Conservation (phyloP, 1,140 invertebrate genomes). For the Drosophila orosa region DNA sequence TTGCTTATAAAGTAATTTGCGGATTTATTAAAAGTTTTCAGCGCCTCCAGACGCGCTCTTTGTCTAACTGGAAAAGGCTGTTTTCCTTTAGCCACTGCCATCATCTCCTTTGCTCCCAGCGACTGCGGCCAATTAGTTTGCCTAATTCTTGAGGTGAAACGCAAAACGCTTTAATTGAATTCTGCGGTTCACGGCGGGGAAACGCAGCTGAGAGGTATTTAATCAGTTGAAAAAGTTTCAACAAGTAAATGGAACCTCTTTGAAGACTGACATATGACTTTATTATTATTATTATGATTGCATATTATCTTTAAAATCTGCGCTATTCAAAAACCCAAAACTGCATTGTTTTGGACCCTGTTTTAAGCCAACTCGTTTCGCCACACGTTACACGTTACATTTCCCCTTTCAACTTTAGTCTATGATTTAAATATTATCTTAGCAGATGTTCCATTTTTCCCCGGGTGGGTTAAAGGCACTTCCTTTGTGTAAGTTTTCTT, state of each 20-base stretch:
- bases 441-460: conserved; percentile 27
- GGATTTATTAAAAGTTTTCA: conserved; percentile 76
- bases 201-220: conserved; percentile 5
- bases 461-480: conserved; percentile 14
- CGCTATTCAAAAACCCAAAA: background rate
- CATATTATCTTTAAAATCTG: background rate
- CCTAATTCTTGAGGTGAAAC: conserved; percentile 71
- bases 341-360: background rate
- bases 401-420: background rate
- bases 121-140: conserved; percentile 62
- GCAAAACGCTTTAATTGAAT: conserved; percentile 50
- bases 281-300: background rate
- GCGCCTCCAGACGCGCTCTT: conserved; percentile 58
- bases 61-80: conserved; percentile 37
- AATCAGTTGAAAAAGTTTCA: conserved; percentile 15
- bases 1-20: conserved; percentile 80
- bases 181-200: conserved; percentile 7
- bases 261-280: background rate
- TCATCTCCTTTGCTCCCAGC: conserved; percentile 3
- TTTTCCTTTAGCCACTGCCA: conserved; percentile 1
- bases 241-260: background rate
- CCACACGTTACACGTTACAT: background rate
- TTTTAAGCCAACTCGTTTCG: background rate
- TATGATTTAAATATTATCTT: conserved; percentile 41
- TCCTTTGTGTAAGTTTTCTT: conserved; percentile 23